phyloP scores from a whole-genome alignment of 2,888 invertebrate species.

The Acleris holmiana region DNA sequence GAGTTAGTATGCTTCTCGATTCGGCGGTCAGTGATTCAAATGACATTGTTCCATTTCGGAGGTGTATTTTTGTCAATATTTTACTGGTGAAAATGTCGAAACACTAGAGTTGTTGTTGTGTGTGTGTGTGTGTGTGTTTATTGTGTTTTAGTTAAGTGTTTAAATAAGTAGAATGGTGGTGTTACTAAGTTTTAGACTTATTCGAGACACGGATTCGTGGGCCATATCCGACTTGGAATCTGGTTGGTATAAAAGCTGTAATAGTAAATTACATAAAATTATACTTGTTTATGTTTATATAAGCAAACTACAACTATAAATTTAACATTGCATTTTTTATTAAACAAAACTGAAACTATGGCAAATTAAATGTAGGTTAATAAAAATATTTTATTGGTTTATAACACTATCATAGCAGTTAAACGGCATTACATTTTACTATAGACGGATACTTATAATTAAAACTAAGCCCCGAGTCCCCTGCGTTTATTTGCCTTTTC shows the following conservation, averaged over 20 bases:
- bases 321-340: too few relatives aligned
- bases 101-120: constrained; percentile 9
- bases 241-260: constrained; percentile 1
- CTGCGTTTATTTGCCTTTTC: not conserved
- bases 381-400: too few relatives aligned
- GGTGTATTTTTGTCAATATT: not conserved
- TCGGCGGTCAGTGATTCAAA: constrained; percentile 10
- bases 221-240: constrained; percentile 9
- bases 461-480: too few relatives aligned
- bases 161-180: constrained; percentile 48
- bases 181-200: constrained; percentile 42
- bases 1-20: constrained; percentile 24
- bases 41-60: not conserved
- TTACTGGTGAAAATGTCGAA: constrained; percentile 16
- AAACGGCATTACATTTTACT: too few relatives aligned
- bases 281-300: too few relatives aligned
- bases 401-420: too few relatives aligned
- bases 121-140: not conserved
- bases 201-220: constrained; percentile 33
- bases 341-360: too few relatives aligned
- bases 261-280: too few relatives aligned
- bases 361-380: too few relatives aligned
- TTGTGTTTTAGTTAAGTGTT: constrained; percentile 16
- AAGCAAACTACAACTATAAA: too few relatives aligned
- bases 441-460: too few relatives aligned